Base-by-base conservation (phyloP, 1,140 invertebrate species). In the Gerris buenoi region DNA sequence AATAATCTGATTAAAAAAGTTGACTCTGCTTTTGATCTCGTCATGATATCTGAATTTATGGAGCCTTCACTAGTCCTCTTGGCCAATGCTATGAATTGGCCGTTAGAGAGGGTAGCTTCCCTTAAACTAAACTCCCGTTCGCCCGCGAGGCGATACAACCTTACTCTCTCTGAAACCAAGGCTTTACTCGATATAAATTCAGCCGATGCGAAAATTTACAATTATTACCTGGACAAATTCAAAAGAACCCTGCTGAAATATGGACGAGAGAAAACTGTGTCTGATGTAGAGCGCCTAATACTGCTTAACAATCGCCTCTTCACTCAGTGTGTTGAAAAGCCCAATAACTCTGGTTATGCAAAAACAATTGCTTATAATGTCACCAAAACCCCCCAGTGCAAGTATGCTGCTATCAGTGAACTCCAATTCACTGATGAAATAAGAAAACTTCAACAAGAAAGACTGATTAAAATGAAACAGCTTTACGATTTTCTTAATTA, bases 11-110 rank as follows among this genome's bases (percentile, higher is more conserved):
- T 77, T 28, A 59, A 66, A 26, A 69, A 74, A 46, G 69, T 80
- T 0, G 78, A 81, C 15, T 68, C 65, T n/a, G 70, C 77, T 25
- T 83, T 83, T 70, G 74, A 79, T 67, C 71, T 83, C 2, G 77
- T 83, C 23, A 76, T 83, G 76, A 77, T 83, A 25, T 73, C 78
- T 1, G 81, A 83, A 69, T 75, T 77, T 68, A 79, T 83, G 71
- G 80, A 83, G 65, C 80, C 81, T 69, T 83, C 81, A 1, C 69
- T 83, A 18, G 74, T 83, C 56, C 72, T 83, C 13, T 72, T 83
- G 33, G 74, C 73, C 27, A 70, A 81, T 64, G 67, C 78, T 10
- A 74, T 83, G 28, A 80, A 78, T 65, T 83, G 81, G 81, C 71
- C 75, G 23, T 65, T 78, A 10, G 74, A 77, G 57, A 76, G 81